Evolutionary conservation across 2,888 invertebrate species (phyloP).

Genomic region (Harpalus rufipes): DNA sequence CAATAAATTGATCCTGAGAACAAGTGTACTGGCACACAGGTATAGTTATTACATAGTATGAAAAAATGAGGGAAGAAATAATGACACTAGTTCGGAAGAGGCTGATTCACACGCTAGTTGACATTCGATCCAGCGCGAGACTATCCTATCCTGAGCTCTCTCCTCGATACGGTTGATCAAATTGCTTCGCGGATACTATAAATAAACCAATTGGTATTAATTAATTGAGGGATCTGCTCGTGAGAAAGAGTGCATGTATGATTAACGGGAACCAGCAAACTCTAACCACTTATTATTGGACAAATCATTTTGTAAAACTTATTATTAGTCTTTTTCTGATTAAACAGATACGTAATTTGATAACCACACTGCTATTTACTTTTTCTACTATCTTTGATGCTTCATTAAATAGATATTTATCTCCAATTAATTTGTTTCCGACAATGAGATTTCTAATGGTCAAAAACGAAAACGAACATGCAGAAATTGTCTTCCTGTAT

Average conservation of each 20-base stretch:
- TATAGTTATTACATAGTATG: neutral
- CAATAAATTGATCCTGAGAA: slow-evolving; percentile 1
- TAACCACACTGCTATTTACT: slow-evolving; percentile 41
- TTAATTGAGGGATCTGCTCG: slow-evolving; percentile 50
- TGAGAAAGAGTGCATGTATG: slow-evolving; percentile 47
- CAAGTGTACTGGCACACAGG: neutral
- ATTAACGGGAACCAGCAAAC: slow-evolving; percentile 23
- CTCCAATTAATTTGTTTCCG: slow-evolving; percentile 10
- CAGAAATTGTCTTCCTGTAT: neutral
- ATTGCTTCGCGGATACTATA: slow-evolving; percentile 51
- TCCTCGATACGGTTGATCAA: slow-evolving; percentile 54
- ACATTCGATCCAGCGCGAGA: slow-evolving; percentile 35
- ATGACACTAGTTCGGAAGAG: slow-evolving; percentile 38
- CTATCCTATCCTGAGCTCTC: neutral
- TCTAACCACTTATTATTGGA: slow-evolving; percentile 37
- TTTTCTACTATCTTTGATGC: slow-evolving; percentile 14
- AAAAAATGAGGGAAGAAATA: slow-evolving; percentile 33
- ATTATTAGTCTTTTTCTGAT: slow-evolving; percentile 47
- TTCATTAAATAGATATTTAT: slow-evolving; percentile 37
- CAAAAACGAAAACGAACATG: neutral
- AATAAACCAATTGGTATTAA: slow-evolving; percentile 47
- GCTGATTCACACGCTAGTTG: slow-evolving; percentile 52
- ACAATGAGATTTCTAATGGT: neutral
- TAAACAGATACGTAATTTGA: slow-evolving; percentile 39
- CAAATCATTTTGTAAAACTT: slow-evolving; percentile 38